These are phyloP conservation scores for Monopis laevigella DNA, from an alignment of 2,888 invertebrate genomes.

Conservation along the genomic window DNA sequence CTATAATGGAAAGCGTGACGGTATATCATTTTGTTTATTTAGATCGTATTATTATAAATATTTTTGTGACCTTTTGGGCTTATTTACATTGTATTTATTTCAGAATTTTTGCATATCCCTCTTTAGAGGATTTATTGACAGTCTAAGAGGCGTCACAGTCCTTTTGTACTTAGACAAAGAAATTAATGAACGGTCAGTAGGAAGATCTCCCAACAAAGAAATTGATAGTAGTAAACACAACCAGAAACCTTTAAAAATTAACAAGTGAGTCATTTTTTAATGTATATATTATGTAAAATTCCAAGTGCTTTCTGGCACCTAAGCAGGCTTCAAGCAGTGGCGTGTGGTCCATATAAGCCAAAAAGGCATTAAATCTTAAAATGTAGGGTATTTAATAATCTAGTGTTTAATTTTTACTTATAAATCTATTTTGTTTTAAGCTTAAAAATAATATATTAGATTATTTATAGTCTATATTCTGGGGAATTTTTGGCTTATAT, in stretches of 20 bases:
- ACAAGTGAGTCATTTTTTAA: conserved; percentile 22
- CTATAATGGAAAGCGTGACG: conserved; percentile 23
- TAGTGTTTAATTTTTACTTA: no score
- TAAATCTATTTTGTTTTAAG: no score
- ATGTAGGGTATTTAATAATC: no score
- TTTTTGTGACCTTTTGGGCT: conserved; percentile 18
- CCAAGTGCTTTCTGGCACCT: no score
- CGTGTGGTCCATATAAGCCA: no score
- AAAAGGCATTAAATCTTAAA: no score
- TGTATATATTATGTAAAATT: conserved; percentile 2
- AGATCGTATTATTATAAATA: conserved; percentile 5
- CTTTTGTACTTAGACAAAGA: conserved; percentile 83
- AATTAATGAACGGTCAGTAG: conserved; percentile 71
- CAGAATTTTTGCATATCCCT: conserved; percentile 73
- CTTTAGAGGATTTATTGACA: conserved; percentile 79
- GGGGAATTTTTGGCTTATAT: no score
- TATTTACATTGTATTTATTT: no score
- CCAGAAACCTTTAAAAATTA: conserved; percentile 43
- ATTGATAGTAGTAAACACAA: conserved; percentile 46
- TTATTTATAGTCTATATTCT: no score
- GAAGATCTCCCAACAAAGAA: conserved; percentile 63
- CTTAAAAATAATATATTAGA: no score
- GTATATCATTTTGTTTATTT: conserved; percentile 17
- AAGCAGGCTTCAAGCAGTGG: no score
- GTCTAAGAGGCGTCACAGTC: conserved; percentile 79